Base-by-base conservation (phyloP, 2,113 vertebrate species). In the Myrmecophaga tridactyla region DNA sequence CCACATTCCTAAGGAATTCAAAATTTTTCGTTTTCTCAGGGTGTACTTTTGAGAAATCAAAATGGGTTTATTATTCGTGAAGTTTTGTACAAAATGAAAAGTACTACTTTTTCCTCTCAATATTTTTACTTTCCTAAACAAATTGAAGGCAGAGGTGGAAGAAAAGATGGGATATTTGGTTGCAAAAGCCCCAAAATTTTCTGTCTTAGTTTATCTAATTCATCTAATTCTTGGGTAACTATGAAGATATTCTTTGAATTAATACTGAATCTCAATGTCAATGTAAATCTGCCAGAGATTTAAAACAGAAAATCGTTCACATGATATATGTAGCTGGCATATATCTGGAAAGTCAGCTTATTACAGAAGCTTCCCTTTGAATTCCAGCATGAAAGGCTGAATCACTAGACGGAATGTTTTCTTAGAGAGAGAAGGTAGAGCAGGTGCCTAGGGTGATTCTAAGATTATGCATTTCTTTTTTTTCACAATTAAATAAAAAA, bases 401-500 rank as follows among this genome's bases (percentile, higher is more conserved):
- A 6, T 39, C 46, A 8, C 70, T 39, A 89, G 75, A 39, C 13
- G 10, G 29, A 29, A 53, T 78, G 72, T 63, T 70, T 17, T 84
- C n/a, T 63, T 58, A 46, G 13, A 69, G 29, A 84, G 46, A 70
- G 48, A 85, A 82, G 81, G 77, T n/a, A 82, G 27, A 90, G 20
- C 43, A 84, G 53, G 83, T 63, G 48, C 31, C 43, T 15, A 27
- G 39, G 25, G 56, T 80, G 73, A 90, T 51, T 92, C 82, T 96
- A 43, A 62, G 78, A 78, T 83, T 75, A 78, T 27, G n/a, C 43
- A 62, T 92, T 87, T 96, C 86, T 84, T 65, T 65, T 51, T 51
- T 23, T 39, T 62, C 39, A 46, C 81, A 86, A 86, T 96, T 95
- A 93, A 96, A 97, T 95, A 31, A 95, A 93, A 97, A 96, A 70